Conservation (phyloP, 1,140 invertebrate species). For the Danaus melanippus region DNA sequence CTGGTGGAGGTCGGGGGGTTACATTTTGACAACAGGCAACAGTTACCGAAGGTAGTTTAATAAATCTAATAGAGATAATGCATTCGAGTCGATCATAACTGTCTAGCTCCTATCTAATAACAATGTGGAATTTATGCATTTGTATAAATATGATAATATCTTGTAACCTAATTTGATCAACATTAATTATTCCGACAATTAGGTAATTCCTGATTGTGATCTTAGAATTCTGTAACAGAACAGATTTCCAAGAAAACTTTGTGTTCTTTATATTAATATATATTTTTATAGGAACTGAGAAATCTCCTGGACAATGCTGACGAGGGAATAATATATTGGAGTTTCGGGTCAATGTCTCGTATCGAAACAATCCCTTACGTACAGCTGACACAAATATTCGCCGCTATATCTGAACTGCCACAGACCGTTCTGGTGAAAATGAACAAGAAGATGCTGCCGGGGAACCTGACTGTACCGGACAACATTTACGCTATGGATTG, state of each 20-base stretch:
- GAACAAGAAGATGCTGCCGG: constrained; percentile 68
- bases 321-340: constrained; percentile 79
- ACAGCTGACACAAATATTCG: constrained; percentile 64
- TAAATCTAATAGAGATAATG: neutral
- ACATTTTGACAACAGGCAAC: constrained; percentile 63
- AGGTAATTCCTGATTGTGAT: no score
- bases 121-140: no score
- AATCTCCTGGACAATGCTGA: constrained; percentile 73
- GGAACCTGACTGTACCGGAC: constrained; percentile 67
- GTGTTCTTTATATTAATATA: no score
- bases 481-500: constrained; percentile 78
- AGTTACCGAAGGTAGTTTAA: constrained; percentile 44
- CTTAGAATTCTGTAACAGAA: no score
- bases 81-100: no score
- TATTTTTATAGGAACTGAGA: constrained; percentile 65
- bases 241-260: no score
- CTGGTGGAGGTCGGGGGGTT: constrained; percentile 75
- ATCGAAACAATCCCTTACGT: constrained; percentile 68
- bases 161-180: no score
- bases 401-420: constrained; percentile 65
- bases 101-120: no score
- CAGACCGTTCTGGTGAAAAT: constrained; percentile 75
- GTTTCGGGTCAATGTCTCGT: constrained; percentile 77
- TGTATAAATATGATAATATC: no score
- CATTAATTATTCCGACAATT: no score